These are phyloP conservation scores for Drosophila nr. medialis DNA, from an alignment of 2,888 invertebrate species.

Conservation along the genomic window DNA sequence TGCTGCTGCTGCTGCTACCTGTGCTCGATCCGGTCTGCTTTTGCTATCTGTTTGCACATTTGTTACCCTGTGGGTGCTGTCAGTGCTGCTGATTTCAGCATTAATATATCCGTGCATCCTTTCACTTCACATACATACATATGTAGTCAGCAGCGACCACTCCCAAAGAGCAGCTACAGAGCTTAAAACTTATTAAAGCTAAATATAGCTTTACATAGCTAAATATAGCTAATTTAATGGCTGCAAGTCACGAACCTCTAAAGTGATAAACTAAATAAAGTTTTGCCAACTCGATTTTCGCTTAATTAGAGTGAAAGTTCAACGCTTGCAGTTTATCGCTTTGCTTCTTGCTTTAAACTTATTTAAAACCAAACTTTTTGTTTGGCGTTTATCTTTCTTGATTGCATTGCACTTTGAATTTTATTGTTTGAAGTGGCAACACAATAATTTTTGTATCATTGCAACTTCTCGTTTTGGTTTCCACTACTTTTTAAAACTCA, in stretches of 20 bases:
- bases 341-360: background rate
- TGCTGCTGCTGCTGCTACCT: background rate
- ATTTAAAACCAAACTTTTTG: background rate
- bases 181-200: background rate
- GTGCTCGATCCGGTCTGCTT: conserved; percentile 5
- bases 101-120: conserved; percentile 58
- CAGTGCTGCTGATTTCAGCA: conserved; percentile 60
- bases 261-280: background rate
- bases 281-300: background rate
- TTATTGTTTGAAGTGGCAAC: background rate
- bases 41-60: conserved; percentile 48
- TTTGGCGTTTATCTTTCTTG: background rate
- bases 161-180: background rate
- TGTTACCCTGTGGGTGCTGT: conserved; percentile 46
- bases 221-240: background rate
- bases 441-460: background rate
- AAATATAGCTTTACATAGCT: background rate
- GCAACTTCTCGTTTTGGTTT: background rate
- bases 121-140: conserved; percentile 43
- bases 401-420: background rate
- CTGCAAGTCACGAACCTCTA: background rate
- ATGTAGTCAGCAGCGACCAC: conserved; percentile 19
- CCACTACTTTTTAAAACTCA: background rate
- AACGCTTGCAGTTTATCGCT: background rate
- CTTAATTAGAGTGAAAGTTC: background rate